A percentile compares a stretch with the other conserved stretches of the same genome.
Conservation (phyloP, 92 coral and sea anemone species). For the Umimayanthus chanpuru region DNA sequence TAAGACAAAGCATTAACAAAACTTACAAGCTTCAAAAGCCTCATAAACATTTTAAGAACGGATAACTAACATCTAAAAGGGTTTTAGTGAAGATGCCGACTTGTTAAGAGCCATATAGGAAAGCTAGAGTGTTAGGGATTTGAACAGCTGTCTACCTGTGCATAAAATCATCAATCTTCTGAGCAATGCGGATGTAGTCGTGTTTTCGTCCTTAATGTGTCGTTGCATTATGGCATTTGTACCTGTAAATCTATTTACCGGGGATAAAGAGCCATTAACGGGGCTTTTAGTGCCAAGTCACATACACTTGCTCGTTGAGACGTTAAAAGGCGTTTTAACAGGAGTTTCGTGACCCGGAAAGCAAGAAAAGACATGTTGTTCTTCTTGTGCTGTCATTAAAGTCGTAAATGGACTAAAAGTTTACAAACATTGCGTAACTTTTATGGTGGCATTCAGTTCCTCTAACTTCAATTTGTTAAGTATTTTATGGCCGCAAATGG, state of each 20-base stretch:
- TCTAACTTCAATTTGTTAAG: not conserved
- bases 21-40: too few relatives aligned
- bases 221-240: constrained; percentile 8
- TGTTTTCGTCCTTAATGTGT: not conserved
- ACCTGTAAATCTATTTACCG: constrained; percentile 22
- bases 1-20: not conserved
- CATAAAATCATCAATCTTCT: not conserved
- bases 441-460: not conserved
- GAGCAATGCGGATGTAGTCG: constrained; percentile 20
- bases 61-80: constrained; percentile 5
- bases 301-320: not conserved
- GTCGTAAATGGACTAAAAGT: not conserved
- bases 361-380: not conserved
- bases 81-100: not conserved
- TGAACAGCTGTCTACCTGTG: constrained; percentile 9
- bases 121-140: constrained; percentile 5
- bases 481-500: too few relatives aligned
- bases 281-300: constrained; percentile 3
- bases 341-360: not conserved
- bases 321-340: constrained; percentile 13
- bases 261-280: constrained; percentile 32
- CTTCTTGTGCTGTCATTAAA: not conserved
- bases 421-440: not conserved
- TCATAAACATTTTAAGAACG: too few relatives aligned
- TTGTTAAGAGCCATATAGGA: not conserved